Conservation (phyloP, 2,797 vertebrate species). For the Muscicapa comitata region DNA sequence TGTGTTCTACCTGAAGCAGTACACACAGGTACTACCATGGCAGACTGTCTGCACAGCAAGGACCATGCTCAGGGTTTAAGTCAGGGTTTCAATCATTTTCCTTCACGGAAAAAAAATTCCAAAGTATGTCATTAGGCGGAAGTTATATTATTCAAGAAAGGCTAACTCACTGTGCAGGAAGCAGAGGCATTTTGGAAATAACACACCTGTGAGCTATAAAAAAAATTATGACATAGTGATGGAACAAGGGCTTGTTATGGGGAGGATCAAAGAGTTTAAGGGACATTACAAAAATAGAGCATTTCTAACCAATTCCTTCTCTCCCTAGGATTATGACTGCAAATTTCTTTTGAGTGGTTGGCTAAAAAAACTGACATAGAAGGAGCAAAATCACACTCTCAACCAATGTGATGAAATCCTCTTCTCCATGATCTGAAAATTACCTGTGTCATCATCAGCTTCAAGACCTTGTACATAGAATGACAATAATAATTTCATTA, state of each 20-base stretch:
- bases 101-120: background rate
- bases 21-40: background rate
- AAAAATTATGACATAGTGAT: background rate
- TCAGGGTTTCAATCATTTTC: background rate
- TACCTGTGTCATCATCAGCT: background rate
- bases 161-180: background rate
- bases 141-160: background rate
- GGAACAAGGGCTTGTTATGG: conserved; percentile 24
- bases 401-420: background rate
- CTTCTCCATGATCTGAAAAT: background rate
- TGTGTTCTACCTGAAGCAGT: background rate
- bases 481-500: background rate
- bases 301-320: background rate
- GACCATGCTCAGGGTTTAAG: background rate
- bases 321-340: background rate
- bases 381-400: background rate
- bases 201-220: background rate
- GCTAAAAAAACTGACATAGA: background rate
- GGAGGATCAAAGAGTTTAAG: conserved; percentile 38
- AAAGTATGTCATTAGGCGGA: background rate
- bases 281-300: conserved; percentile 23
- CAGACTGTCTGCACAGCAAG: background rate
- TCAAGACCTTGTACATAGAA: background rate
- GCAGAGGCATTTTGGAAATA: conserved; percentile 5
- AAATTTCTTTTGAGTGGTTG: background rate